phyloP scores from a whole-genome alignment of 2,797 vertebrate genomes.

The Acanthurus tractus region DNA sequence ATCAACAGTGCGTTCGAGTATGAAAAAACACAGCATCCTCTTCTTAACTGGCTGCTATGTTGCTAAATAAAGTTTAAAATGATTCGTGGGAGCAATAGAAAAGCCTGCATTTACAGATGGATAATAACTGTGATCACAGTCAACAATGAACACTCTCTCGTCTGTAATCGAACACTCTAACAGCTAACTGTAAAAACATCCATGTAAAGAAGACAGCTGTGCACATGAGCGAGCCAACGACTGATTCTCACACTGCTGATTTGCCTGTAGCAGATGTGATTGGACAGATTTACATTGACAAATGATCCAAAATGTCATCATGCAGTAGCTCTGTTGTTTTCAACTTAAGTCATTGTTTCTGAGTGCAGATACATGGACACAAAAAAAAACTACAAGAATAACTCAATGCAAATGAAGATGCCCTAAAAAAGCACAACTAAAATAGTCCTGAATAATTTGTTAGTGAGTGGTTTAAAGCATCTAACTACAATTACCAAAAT shows the following conservation, averaged over 20 bases:
- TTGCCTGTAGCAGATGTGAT: slow-evolving; percentile 37
- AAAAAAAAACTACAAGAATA: slow-evolving; percentile 4
- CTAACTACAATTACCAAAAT: background rate
- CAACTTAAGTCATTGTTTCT: slow-evolving; percentile 11
- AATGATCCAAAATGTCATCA: slow-evolving; percentile 22
- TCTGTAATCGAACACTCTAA: slow-evolving; percentile 8
- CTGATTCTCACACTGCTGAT: slow-evolving; percentile 28
- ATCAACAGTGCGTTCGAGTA: background rate
- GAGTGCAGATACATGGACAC: slow-evolving; percentile 9
- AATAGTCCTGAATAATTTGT: background rate
- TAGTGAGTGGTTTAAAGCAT: background rate
- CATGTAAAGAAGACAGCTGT: background rate
- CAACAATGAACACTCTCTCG: background rate
- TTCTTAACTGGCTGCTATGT: background rate
- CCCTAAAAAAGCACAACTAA: background rate
- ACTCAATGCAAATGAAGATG: background rate
- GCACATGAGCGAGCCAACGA: background rate
- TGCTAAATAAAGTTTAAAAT: background rate
- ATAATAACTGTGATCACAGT: background rate
- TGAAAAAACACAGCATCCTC: background rate
- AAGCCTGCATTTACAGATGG: slow-evolving; percentile 1
- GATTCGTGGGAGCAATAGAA: background rate
- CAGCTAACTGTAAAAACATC: background rate
- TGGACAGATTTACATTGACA: slow-evolving; percentile 54
- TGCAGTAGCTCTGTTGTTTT: slow-evolving; percentile 30